Evolutionary conservation across 2,797 vertebrate species (phyloP), one percentile per base, ranked within the genome.

Genomic region (Spinus pinus): DNA sequence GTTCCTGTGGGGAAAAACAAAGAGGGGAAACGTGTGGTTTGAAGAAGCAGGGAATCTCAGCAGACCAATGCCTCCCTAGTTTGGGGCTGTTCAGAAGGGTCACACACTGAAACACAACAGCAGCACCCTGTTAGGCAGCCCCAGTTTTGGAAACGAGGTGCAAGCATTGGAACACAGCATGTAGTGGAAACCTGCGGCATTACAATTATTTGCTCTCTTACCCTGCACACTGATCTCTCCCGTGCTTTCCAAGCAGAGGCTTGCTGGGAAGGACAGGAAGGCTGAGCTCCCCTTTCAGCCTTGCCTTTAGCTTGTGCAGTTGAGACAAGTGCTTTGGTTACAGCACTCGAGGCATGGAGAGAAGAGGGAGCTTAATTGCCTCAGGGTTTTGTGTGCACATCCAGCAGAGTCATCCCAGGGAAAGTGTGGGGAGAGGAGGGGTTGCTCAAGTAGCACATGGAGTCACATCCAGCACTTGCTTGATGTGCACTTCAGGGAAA

Each of bases 301-400:
- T 57, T 79, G 35, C 39, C 54, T 57, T 49, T n/a, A 61, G 41
- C 31, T 69, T 19, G 9, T 70, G 53, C 22, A 30, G 47, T 62
- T 58, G 50, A 50, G 58, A 37, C 4, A 72, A 58, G 27, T 27
- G 9, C 39, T 86, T n/a, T 49, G 56, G 19, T 77, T 64, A 16
- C 31, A 25, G 6, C 23, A 12, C 61, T 70, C 0, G 0, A 41
- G 31, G 51, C 0, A 0, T 14, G 18, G 49, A 57, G 60, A 49
- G 80, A 73, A 66, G 35, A 77, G n/a, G 60, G 24, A 75, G 16
- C 7, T 86, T n/a, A 12, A 33, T 37, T 75, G 12, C 30, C 10
- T 57, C 12, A 1, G 39, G 58, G 16, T 50, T 81, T 39, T 42
- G 22, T 5, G 2, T 60, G 27, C 24, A 8, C 12, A 18, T 51